Percentiles rank a stretch among this genome's conserved stretches.
Evolutionary conservation across 2,113 vertebrate species (phyloP).

Genomic region (Mormyrus iriodes): DNA sequence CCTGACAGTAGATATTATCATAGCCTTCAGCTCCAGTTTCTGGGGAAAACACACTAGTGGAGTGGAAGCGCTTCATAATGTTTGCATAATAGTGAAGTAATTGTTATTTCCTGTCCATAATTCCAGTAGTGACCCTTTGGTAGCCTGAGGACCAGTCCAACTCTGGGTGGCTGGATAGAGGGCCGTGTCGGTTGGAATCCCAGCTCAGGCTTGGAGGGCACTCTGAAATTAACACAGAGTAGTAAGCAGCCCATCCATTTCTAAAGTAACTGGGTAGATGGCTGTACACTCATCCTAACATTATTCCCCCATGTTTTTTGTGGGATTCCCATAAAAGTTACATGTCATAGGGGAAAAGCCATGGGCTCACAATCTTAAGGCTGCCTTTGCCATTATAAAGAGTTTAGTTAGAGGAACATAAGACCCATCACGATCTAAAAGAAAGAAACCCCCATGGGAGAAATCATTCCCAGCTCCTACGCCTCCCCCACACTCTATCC

Average conservation of each 20-base stretch:
- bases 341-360: neutral
- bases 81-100: slow-evolving; percentile 21
- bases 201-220: neutral
- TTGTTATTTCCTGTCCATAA: slow-evolving; percentile 16
- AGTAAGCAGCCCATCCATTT: neutral
- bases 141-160: slow-evolving; percentile 9
- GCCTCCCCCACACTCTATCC: neutral
- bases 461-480: neutral
- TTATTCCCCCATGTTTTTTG: neutral
- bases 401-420: neutral
- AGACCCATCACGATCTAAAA: neutral
- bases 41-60: neutral
- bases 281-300: neutral
- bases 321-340: neutral
- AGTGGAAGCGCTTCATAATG: neutral
- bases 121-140: slow-evolving; percentile 9
- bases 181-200: too few relatives aligned
- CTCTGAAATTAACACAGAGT: neutral
- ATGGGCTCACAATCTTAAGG: neutral
- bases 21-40: neutral
- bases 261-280: neutral
- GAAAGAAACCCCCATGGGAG: neutral
- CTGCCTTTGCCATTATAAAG: neutral
- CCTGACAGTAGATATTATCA: slow-evolving; percentile 21
- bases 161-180: slow-evolving; percentile 17